A percentile compares a stretch with the other conserved stretches of the same genome.
Conservation (phyloP, 2,113 vertebrate species). For the Cyprinodon brontotheroides region DNA sequence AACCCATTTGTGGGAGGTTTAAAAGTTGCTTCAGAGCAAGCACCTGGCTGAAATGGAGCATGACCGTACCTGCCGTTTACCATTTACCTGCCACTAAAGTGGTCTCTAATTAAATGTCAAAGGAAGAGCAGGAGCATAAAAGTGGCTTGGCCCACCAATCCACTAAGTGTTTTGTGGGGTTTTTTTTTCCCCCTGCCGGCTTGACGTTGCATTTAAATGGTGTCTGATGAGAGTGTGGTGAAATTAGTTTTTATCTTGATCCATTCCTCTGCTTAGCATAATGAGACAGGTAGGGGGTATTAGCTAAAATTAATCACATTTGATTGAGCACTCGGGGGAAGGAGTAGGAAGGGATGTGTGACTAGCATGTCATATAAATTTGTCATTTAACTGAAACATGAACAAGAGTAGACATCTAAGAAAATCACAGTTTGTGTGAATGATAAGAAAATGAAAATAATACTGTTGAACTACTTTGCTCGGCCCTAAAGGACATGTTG, state of each 20-base stretch:
- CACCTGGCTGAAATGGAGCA: background rate
- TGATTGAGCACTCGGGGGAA: constrained; percentile 81
- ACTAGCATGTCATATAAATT: constrained; percentile 77
- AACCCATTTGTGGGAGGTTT: background rate
- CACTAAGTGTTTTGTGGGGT: constrained; percentile 12
- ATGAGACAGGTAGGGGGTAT: constrained; percentile 68
- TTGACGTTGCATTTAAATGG: constrained; percentile 32
- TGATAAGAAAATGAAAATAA: background rate
- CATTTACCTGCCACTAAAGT: constrained; percentile 29
- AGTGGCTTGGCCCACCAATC: constrained; percentile 1
- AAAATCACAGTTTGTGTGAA: constrained; percentile 12
- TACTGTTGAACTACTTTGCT: constrained; percentile 8
- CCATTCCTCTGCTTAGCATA: constrained; percentile 47
- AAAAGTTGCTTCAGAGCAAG: background rate
- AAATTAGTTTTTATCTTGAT: constrained; percentile 39
- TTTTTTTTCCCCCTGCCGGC: background rate
- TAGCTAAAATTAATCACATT: constrained; percentile 72
- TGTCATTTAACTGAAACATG: constrained; percentile 36
- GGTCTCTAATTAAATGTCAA: constrained; percentile 1
- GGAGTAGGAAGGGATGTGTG: constrained; percentile 66
- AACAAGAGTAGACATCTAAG: constrained; percentile 6
- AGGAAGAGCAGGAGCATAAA: constrained; percentile 24
- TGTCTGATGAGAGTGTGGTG: constrained; percentile 30
- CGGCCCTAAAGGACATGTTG: background rate
- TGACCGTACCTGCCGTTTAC: constrained; percentile 5